Conservation (phyloP, 1,140 invertebrate genomes). For the Zaprionus davidi region DNA sequence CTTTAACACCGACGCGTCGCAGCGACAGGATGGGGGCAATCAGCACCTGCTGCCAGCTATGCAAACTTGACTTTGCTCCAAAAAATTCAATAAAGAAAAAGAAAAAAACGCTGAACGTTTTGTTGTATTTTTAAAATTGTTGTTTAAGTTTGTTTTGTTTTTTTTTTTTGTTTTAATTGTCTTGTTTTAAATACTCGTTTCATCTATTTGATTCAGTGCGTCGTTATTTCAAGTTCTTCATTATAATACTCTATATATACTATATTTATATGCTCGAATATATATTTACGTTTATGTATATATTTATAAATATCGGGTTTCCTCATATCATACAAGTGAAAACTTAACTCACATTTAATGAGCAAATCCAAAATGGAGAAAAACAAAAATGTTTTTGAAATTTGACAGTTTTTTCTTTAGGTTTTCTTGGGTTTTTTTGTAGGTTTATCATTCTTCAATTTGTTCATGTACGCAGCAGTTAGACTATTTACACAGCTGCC, state of each 20-base stretch:
- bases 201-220: slow-evolving; percentile 84
- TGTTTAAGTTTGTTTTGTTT: slow-evolving; percentile 57
- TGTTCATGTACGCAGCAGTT: slow-evolving; percentile 54
- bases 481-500: slow-evolving; percentile 77
- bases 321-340: slow-evolving; percentile 75
- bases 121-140: slow-evolving; percentile 62
- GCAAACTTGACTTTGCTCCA: slow-evolving; percentile 29
- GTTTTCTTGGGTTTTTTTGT: slow-evolving; percentile 24
- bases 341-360: slow-evolving; percentile 48
- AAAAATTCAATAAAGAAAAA: slow-evolving; percentile 29
- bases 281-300: slow-evolving; percentile 53
- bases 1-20: slow-evolving; percentile 52
- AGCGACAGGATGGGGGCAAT: slow-evolving; percentile 56
- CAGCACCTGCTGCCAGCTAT: slow-evolving; percentile 56
- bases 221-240: slow-evolving; percentile 69
- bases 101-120: neutral
- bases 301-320: slow-evolving; percentile 45
- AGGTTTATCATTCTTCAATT: slow-evolving; percentile 39
- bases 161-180: slow-evolving; percentile 58
- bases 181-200: slow-evolving; percentile 80
- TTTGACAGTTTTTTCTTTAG: slow-evolving; percentile 32
- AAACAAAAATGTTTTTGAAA: slow-evolving; percentile 32
- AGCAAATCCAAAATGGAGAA: slow-evolving; percentile 41
- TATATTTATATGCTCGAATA: slow-evolving; percentile 58
- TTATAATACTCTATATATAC: slow-evolving; percentile 60